Percentiles rank a stretch among this genome's conserved stretches.
Conservation (phyloP, 2,113 vertebrate species). For the Gila orcuttii region DNA sequence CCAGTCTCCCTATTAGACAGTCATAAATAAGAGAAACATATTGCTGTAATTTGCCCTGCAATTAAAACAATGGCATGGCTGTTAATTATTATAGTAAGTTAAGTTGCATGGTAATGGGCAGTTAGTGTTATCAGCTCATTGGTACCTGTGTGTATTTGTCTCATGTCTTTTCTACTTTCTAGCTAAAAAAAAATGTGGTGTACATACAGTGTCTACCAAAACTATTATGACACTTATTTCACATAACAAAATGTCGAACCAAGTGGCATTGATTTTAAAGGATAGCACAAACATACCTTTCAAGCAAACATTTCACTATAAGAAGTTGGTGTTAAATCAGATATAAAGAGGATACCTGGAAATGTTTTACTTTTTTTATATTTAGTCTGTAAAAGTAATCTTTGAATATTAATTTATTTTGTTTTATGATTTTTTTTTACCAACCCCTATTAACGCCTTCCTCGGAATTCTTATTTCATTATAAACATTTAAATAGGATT, state of each 20-base stretch:
- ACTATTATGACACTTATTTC: background rate
- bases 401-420: background rate
- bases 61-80: constrained; percentile 14
- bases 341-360: background rate
- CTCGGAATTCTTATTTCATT: background rate
- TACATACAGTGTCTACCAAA: background rate
- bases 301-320: background rate
- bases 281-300: background rate
- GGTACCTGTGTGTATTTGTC: background rate
- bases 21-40: constrained; percentile 29
- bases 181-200: background rate
- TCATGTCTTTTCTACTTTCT: background rate
- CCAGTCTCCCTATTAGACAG: background rate
- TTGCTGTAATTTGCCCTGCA: constrained; percentile 22
- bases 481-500: background rate
- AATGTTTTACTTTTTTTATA: background rate
- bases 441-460: background rate
- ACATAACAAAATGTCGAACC: too few relatives aligned
- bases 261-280: background rate
- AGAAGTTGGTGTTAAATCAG: background rate
- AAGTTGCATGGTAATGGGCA: background rate
- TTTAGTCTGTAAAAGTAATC: background rate
- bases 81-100: constrained; percentile 6
- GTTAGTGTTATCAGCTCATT: constrained; percentile 9
- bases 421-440: background rate